A percentile compares a stretch with the other conserved stretches of the same genome.
phyloP scores from a whole-genome alignment of 2,797 vertebrate species.

The Alcedo quadribrachys region DNA sequence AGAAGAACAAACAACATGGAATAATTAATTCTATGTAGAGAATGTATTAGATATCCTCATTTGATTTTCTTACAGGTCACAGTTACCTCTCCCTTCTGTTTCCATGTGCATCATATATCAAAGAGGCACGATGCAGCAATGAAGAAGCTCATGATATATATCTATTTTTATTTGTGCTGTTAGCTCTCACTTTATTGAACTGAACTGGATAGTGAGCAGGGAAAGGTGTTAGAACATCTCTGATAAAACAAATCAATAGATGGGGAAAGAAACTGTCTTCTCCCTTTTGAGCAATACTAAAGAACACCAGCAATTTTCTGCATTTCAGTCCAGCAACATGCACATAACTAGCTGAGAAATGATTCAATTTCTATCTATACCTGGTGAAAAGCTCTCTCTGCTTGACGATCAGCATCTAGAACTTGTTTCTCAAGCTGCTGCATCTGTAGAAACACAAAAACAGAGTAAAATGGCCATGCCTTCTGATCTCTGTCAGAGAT shows the following conservation, averaged over 20 bases:
- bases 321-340: not conserved
- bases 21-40: not conserved
- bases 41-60: not conserved
- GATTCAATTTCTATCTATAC: conserved; percentile 68
- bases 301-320: not conserved
- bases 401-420: conserved; percentile 90
- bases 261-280: not conserved
- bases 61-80: not conserved
- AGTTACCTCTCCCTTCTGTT: not conserved
- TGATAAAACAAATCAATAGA: not conserved
- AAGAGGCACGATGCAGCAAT: not conserved
- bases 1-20: not conserved
- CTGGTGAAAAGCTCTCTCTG: conserved; percentile 92
- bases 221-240: not conserved
- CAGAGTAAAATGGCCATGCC: not conserved
- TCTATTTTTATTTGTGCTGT: not conserved
- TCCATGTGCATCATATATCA: not conserved
- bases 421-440: conserved; percentile 95
- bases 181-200: not conserved
- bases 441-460: conserved; percentile 83
- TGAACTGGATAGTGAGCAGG: not conserved
- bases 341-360: not conserved
- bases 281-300: not conserved
- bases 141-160: not conserved
- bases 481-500: not conserved